Conservation (phyloP, 2,797 vertebrate genomes). For the Malurus leucopterus region DNA sequence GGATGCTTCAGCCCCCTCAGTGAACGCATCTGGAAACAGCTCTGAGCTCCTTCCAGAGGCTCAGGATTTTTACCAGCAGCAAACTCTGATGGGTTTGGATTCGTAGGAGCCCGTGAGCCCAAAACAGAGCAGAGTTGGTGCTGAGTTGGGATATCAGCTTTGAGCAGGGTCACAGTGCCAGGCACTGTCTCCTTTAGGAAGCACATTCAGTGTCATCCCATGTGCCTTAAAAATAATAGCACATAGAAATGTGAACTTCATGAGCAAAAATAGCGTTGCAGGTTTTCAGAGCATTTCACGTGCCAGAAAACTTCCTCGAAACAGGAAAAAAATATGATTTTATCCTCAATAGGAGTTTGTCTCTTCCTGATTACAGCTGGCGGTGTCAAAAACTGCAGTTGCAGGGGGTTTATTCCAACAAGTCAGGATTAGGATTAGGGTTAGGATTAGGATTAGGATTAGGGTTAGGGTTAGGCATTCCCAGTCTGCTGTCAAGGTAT, state of each 20-base stretch:
- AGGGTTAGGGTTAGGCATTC: background rate
- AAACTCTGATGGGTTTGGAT: background rate
- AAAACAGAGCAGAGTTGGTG: background rate
- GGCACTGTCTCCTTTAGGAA: background rate
- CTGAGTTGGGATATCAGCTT: background rate
- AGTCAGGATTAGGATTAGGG: no score
- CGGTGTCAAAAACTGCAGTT: background rate
- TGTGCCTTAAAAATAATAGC: background rate
- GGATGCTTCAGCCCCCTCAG: no score
- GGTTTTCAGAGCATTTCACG: fast-evolving
- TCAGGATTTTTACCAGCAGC: background rate
- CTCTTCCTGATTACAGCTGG: background rate
- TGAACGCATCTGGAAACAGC: background rate
- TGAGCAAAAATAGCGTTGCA: fast-evolving
- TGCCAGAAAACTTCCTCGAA: background rate
- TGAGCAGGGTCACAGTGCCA: background rate
- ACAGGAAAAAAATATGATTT: fast-evolving
- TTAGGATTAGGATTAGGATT: no score
- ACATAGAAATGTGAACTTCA: fast-evolving
- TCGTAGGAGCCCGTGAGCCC: background rate
- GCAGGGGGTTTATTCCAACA: background rate
- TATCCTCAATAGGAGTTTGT: background rate
- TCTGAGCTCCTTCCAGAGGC: background rate
- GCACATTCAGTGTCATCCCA: background rate
- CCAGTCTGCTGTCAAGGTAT: background rate